Conservation (phyloP, 2,888 invertebrate species). For the Trichogramma evanescens region DNA sequence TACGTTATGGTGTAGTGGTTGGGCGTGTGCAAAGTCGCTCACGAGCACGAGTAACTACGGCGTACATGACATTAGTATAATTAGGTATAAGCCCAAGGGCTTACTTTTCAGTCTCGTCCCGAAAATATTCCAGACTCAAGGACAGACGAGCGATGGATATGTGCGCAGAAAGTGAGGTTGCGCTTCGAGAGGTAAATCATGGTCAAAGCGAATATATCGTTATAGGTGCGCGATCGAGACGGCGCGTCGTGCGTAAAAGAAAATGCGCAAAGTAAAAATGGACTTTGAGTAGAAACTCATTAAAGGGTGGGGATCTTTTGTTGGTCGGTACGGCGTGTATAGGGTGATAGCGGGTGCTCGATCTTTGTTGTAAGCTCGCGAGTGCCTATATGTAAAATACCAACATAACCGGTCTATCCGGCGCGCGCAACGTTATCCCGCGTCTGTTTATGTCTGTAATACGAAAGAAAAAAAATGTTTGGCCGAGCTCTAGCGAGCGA, state of each 20-base stretch:
- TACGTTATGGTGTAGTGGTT: no score
- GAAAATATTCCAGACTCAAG: no score
- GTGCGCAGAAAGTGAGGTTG: not conserved
- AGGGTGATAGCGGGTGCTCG: no score
- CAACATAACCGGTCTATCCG: conserved; percentile 16
- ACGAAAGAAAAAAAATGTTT: no score
- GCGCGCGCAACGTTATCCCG: not conserved
- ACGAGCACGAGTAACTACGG: no score
- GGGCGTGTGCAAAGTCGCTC: no score
- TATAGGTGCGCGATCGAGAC: not conserved
- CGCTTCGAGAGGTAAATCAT: conserved; percentile 4
- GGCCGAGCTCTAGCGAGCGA: no score
- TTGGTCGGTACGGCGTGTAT: not conserved
- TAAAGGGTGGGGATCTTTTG: conserved; percentile 7
- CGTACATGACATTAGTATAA: no score
- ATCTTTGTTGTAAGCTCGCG: no score
- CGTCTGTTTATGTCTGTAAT: not conserved
- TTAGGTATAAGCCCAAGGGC: no score
- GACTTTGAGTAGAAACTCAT: conserved; percentile 7
- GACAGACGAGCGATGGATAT: not conserved
- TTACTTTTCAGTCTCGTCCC: no score
- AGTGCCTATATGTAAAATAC: not conserved
- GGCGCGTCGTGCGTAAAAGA: not conserved
- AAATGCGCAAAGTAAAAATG: not conserved
- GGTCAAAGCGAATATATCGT: conserved; percentile 4